These are phyloP conservation scores for Battus philenor DNA, from an alignment of 1,140 invertebrate species.

Conservation along the genomic window DNA sequence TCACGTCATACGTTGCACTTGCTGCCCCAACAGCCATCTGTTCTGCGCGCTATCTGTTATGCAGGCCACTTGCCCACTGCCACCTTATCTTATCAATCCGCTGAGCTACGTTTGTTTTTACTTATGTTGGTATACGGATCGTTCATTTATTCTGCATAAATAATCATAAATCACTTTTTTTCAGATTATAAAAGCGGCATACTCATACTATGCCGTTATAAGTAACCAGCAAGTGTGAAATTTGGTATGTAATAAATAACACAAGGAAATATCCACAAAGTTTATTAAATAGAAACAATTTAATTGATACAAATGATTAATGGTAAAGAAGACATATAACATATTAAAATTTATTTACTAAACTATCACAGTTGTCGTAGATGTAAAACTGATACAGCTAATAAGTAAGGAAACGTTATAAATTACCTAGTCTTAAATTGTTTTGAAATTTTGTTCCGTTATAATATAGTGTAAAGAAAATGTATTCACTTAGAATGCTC, in stretches of 20 bases:
- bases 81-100: too few relatives aligned
- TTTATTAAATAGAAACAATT: conserved; percentile 15
- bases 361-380: conserved; percentile 53
- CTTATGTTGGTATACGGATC: too few relatives aligned
- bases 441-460: background rate
- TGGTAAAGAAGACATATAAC: conserved; percentile 15
- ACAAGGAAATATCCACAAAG: background rate
- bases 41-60: too few relatives aligned
- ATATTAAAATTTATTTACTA: conserved; percentile 28
- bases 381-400: conserved; percentile 41
- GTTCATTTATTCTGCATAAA: too few relatives aligned
- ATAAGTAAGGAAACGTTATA: background rate
- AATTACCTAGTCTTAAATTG: too few relatives aligned
- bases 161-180: too few relatives aligned
- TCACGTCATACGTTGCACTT: too few relatives aligned
- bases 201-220: conserved; percentile 63
- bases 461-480: background rate
- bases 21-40: too few relatives aligned
- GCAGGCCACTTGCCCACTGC: too few relatives aligned
- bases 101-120: too few relatives aligned
- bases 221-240: conserved; percentile 47
- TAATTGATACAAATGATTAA: conserved; percentile 14
- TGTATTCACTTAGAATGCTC: background rate
- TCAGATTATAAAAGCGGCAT: conserved; percentile 68
- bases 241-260: conserved; percentile 3